A percentile compares a stretch with the other conserved stretches of the same genome.
These are phyloP conservation scores for Channa striata DNA, from an alignment of 2,797 vertebrate genomes.

Conservation along the genomic window DNA sequence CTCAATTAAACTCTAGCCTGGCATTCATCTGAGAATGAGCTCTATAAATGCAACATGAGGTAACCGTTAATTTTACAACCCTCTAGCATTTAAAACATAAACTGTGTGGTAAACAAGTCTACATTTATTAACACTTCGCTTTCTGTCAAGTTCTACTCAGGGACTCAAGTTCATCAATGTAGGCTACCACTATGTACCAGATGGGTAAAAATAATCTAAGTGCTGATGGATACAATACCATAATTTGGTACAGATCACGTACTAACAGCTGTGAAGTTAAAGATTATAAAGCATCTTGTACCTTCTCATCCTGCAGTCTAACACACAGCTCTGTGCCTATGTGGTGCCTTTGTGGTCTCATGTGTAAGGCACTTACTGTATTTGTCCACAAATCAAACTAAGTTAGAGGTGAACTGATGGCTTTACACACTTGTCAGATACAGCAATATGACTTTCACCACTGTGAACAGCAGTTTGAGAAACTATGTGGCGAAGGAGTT, in stretches of 20 bases:
- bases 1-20: constrained; percentile 50
- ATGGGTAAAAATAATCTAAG: constrained; percentile 61
- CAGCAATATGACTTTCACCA: constrained; percentile 75
- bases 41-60: constrained; percentile 72
- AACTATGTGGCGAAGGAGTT: constrained; percentile 72
- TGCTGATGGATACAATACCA: constrained; percentile 54
- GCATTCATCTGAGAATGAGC: constrained; percentile 54
- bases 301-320: constrained; percentile 51
- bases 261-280: constrained; percentile 56
- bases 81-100: constrained; percentile 61
- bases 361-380: constrained; percentile 83
- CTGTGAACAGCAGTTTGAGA: constrained; percentile 76
- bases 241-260: constrained; percentile 48
- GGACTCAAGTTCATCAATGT: constrained; percentile 49
- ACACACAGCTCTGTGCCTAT: constrained; percentile 78
- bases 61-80: constrained; percentile 69
- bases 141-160: constrained; percentile 45
- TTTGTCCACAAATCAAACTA: constrained; percentile 79
- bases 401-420: constrained; percentile 74
- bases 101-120: constrained; percentile 69
- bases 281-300: constrained; percentile 54
- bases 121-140: constrained; percentile 63
- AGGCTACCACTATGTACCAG: constrained; percentile 59
- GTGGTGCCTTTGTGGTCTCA: constrained; percentile 57
- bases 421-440: constrained; percentile 78